phyloP scores from a whole-genome alignment of 2,888 invertebrate genomes.

The Exephanes ischioxanthus region DNA sequence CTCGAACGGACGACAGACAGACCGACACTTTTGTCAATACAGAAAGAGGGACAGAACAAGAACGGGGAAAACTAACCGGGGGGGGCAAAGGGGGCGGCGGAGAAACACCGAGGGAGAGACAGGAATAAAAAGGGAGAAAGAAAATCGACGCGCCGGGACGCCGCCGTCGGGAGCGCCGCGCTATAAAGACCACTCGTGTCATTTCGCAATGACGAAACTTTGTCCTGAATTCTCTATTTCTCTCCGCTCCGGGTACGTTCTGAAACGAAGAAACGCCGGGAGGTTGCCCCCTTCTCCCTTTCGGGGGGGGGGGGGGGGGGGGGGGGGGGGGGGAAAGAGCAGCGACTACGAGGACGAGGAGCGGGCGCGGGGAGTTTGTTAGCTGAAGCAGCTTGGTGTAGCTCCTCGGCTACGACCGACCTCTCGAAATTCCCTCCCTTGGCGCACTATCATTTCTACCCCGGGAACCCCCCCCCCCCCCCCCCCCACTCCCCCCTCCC shows the following conservation, averaged over 20 bases:
- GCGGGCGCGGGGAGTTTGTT: conserved; percentile 75
- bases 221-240: conserved; percentile 84
- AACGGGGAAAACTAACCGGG: conserved; percentile 57
- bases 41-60: conserved; percentile 75
- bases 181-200: conserved; percentile 88
- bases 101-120: conserved; percentile 45
- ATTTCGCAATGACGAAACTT: conserved; percentile 87
- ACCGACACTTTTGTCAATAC: conserved; percentile 87
- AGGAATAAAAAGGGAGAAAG: conserved; percentile 68
- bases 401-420: conserved; percentile 57
- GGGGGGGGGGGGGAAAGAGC: conserved; percentile 48
- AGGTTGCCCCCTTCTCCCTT: conserved; percentile 58
- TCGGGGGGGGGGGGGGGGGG: conserved; percentile 19
- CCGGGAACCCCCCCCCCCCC: conserved; percentile 27
- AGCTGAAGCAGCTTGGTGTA: conserved; percentile 77
- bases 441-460: conserved; percentile 60
- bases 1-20: conserved; percentile 73
- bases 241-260: conserved; percentile 66
- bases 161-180: conserved; percentile 77
- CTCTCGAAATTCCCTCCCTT: conserved; percentile 67
- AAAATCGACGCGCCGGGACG: conserved; percentile 68
- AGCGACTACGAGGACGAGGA: conserved; percentile 56
- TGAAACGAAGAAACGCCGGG: conserved; percentile 61
- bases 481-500: background rate
- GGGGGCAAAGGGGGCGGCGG: conserved; percentile 5